Base-by-base conservation (phyloP, 2,113 vertebrate species). In the Sinocyclocheilus anshuiensis region DNA sequence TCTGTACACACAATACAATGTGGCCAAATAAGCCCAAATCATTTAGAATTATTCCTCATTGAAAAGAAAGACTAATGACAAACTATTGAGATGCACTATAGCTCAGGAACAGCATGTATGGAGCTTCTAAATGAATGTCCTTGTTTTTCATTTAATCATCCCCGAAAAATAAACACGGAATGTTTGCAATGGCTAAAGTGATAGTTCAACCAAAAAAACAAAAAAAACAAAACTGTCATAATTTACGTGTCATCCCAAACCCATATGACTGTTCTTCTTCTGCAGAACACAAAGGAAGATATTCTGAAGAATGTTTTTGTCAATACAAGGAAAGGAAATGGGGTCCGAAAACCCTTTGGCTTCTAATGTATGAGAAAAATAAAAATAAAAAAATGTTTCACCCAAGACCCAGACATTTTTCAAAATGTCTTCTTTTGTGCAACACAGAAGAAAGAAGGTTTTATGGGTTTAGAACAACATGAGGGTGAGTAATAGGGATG, bases 1-100 rank as follows among this genome's bases (percentile, higher is more conserved):
- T 20, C 4, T 53, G 39, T 53, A 29, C 33, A 26, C 16, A 80
- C 53, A 65, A 65, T 81, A 48, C 83, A 57, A 2, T 48, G 55
- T 75, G 57, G 85, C 59, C 57, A 0, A 45, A 77, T 81, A 63
- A 85, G 50, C 59, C 33, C 76, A 57, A 59, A 80, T 50, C 71
- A 74, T 80, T 80, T 29, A 16, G 22, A 13, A 26, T 80, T 48
- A 80, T 80, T 78, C 76, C 65, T 77, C 50, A 50, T 48, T 33
- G 33, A 83, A 75, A 83, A 63, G 39, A 45, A 15, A 18, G 36
- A 9, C 15, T 48, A 53, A 55, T 39, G 16, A 69, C 59, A 59
- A 24, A 67, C 59, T 18, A 79, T 36, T 7, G 15, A 65, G 24
- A 59, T n/a, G 16, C 26, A 33, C 24, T 45, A 36, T 24, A 81